A percentile compares a stretch with the other conserved stretches of the same genome.
These are phyloP conservation scores for Nesospiza acunhae DNA, from an alignment of 2,113 vertebrate species.

Conservation along the genomic window DNA sequence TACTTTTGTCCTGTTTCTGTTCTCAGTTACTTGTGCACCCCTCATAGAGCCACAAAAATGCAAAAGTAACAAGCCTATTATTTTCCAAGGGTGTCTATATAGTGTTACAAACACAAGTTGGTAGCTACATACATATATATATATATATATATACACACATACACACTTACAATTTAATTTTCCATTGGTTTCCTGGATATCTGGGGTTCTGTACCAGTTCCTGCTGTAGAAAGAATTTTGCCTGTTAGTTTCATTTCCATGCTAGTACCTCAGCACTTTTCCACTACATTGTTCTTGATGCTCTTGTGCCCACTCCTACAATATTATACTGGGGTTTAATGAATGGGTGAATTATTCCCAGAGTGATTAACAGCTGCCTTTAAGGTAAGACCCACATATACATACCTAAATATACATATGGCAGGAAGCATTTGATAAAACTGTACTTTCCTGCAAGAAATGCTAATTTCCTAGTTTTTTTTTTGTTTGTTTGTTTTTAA, in stretches of 20 bases:
- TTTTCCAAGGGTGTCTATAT: background rate
- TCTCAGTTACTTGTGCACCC: background rate
- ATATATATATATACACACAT: background rate
- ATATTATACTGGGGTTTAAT: background rate
- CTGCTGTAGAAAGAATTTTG: background rate
- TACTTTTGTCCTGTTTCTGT: background rate
- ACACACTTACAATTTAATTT: background rate
- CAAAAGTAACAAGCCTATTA: background rate
- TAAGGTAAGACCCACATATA: background rate
- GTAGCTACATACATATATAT: background rate
- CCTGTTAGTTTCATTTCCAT: background rate
- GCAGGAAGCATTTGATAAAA: background rate
- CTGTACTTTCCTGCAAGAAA: background rate
- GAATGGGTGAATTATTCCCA: background rate
- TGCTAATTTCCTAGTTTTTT: background rate
- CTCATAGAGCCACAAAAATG: background rate
- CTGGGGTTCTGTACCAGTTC: background rate
- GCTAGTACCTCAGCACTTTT: background rate
- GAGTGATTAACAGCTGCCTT: background rate
- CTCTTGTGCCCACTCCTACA: background rate
- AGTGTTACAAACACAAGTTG: background rate
- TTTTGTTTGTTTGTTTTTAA: background rate
- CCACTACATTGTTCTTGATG: background rate
- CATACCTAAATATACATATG: background rate
- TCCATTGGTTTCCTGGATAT: background rate